phyloP scores from a whole-genome alignment of 1,140 invertebrate genomes.

The Platorchestia sp. region DNA sequence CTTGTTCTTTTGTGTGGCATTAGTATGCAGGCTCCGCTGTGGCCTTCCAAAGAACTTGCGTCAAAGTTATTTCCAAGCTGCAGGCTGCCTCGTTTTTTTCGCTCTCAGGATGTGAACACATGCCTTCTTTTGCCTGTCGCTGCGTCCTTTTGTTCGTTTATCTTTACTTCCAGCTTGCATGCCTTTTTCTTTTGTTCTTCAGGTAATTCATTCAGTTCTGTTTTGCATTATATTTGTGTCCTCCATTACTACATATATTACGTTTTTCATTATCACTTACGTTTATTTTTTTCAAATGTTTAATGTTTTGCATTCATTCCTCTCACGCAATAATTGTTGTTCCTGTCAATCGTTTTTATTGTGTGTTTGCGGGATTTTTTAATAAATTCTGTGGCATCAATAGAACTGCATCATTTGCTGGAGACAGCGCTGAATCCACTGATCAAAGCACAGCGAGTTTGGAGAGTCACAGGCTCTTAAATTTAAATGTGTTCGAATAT shows the following conservation, averaged over 20 bases:
- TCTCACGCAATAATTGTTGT: not conserved
- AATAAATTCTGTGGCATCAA: not conserved
- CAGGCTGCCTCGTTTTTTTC: not conserved
- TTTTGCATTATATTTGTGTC: too few species aligned
- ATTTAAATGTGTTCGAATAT: too few species aligned
- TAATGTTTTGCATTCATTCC: not conserved
- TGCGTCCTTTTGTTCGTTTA: not conserved
- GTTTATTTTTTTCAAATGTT: not conserved
- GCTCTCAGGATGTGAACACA: not conserved
- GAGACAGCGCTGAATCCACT: not conserved
- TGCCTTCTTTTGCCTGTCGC: not conserved
- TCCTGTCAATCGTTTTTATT: not conserved
- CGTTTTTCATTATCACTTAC: not conserved
- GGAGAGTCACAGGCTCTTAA: too few species aligned
- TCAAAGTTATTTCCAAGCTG: constrained; percentile 17
- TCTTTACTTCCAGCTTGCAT: not conserved
- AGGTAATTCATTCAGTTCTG: not conserved
- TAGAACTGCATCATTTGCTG: not conserved
- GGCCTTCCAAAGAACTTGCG: constrained; percentile 21
- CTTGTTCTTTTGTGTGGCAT: constrained; percentile 47
- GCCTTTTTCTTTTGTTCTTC: not conserved
- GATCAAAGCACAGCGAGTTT: not conserved
- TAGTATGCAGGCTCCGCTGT: constrained; percentile 40
- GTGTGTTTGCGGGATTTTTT: not conserved
- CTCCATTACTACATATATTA: not conserved